A percentile compares a stretch with the other conserved stretches of the same genome.
phyloP scores from a whole-genome alignment of 2,113 vertebrate genomes.

The Psittacula cyanocephala region DNA sequence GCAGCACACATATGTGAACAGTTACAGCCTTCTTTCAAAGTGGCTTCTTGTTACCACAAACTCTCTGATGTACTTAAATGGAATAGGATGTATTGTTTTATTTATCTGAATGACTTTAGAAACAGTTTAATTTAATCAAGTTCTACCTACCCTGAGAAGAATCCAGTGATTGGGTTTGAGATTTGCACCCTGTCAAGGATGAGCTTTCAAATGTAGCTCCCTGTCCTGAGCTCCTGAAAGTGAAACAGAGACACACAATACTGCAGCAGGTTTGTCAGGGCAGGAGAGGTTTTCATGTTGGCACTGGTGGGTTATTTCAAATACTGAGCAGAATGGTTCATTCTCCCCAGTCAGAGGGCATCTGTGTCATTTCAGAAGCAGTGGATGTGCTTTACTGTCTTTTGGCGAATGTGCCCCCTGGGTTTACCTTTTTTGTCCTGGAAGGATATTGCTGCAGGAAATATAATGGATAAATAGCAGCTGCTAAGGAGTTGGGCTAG shows the following conservation, averaged over 20 bases:
- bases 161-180: slow-evolving; percentile 67
- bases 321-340: not conserved
- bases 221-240: slow-evolving; percentile 33
- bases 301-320: not conserved
- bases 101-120: not conserved
- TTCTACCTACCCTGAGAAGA: slow-evolving; percentile 70
- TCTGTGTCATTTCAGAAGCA: not conserved
- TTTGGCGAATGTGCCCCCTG: not conserved
- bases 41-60: not conserved
- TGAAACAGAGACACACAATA: not conserved
- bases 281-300: not conserved
- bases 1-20: rapidly evolving
- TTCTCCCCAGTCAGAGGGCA: not conserved
- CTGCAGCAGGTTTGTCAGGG: not conserved
- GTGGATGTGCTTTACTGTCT: not conserved
- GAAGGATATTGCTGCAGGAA: not conserved
- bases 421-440: not conserved
- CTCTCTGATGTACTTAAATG: not conserved
- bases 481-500: not conserved
- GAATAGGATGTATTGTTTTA: not conserved
- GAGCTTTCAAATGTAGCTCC: slow-evolving; percentile 55
- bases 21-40: not conserved
- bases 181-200: slow-evolving; percentile 42
- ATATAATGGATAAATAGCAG: not conserved
- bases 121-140: not conserved